A percentile compares a stretch with the other conserved stretches of the same genome.
phyloP scores from a whole-genome alignment of 2,888 invertebrate species.

The Platynereis dumerilii region DNA sequence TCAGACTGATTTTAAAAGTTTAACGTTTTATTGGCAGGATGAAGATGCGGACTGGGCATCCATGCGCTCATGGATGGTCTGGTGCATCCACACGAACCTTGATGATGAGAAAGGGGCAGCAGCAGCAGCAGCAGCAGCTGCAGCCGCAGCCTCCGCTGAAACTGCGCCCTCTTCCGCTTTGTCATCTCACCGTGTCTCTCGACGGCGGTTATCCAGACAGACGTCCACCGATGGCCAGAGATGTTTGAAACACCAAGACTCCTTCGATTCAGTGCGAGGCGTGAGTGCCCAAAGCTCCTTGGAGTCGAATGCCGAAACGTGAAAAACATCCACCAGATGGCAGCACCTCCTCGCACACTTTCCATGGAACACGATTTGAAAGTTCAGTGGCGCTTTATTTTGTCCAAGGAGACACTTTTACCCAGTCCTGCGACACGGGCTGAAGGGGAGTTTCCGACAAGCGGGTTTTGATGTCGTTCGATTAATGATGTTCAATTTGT shows the following conservation, averaged over 20 bases:
- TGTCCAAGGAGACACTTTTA: no score
- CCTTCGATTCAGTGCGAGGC: conserved; percentile 11
- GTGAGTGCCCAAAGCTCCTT: conserved; percentile 20
- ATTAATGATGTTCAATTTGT: no score
- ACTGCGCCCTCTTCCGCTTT: conserved; percentile 12
- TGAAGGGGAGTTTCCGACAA: no score
- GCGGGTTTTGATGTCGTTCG: no score
- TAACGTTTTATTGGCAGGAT: no score
- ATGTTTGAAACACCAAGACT: conserved; percentile 4
- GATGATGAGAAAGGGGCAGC: conserved; percentile 16
- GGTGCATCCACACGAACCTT: conserved; percentile 31
- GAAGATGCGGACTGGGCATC: conserved; percentile 28
- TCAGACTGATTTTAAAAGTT: no score
- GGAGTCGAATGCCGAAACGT: conserved; percentile 21
- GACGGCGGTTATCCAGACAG: conserved; percentile 16
- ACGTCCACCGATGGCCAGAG: conserved; percentile 16
- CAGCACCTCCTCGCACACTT: no score
- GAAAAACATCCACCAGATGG: background rate
- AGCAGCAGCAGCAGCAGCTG: conserved; percentile 8
- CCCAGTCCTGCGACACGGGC: no score
- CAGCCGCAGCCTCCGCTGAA: conserved; percentile 1
- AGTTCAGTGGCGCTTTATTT: no score
- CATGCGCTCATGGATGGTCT: conserved; percentile 32
- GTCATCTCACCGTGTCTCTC: background rate
- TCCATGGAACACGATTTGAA: no score